phyloP scores from a whole-genome alignment of 2,888 invertebrate genomes.

The Plagodis pulveraria region DNA sequence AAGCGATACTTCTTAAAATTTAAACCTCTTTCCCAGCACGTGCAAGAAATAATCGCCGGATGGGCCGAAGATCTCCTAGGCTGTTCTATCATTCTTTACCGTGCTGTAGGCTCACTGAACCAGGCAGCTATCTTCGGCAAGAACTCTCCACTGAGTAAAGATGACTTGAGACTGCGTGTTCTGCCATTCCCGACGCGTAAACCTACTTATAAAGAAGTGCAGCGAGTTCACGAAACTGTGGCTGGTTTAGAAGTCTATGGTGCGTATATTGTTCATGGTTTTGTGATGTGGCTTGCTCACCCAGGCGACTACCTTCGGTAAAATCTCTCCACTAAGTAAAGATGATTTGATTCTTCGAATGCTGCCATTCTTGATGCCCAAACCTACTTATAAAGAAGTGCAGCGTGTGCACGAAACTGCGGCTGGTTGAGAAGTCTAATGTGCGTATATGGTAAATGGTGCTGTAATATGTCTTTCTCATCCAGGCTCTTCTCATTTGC shows the following conservation, averaged over 20 bases:
- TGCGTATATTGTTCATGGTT: constrained; percentile 53
- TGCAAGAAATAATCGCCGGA: constrained; percentile 87
- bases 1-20: no score
- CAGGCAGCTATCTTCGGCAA: constrained; percentile 91
- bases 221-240: constrained; percentile 89
- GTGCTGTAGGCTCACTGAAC: constrained; percentile 90
- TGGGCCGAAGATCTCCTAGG: constrained; percentile 88
- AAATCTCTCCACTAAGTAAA: constrained; percentile 87
- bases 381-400: constrained; percentile 93
- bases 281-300: constrained; percentile 81
- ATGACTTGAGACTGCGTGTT: constrained; percentile 86
- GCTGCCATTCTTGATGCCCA: constrained; percentile 92
- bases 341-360: constrained; percentile 87
- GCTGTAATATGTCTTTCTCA: constrained; percentile 68
- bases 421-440: constrained; percentile 87
- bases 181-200: constrained; percentile 93
- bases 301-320: constrained; percentile 90
- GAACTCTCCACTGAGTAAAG: constrained; percentile 87
- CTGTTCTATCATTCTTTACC: constrained; percentile 90
- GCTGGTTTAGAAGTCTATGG: constrained; percentile 88
- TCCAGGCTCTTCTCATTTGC: no score
- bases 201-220: constrained; percentile 92
- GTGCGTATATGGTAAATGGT: constrained; percentile 62
- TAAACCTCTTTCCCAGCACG: constrained; percentile 84
- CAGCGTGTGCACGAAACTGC: constrained; percentile 89